Evolutionary conservation across 2,797 vertebrate genomes (phyloP).

Genomic region (Notamacropus eugenii): DNA sequence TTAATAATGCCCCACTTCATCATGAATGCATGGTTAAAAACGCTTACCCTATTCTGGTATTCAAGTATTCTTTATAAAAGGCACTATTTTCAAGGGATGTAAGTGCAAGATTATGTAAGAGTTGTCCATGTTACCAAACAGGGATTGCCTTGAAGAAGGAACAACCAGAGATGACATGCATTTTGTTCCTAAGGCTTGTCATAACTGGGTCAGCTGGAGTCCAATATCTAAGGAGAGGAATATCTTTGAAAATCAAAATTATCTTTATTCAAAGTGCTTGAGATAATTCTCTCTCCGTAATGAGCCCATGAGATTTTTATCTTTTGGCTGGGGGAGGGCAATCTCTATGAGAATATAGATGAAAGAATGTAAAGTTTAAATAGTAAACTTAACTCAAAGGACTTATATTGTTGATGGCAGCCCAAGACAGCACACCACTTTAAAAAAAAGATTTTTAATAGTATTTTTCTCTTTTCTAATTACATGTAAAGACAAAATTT

Average conservation of each 20-base stretch:
- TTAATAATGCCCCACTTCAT: neutral
- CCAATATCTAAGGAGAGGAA: neutral
- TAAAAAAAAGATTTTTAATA: neutral
- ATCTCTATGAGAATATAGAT: constrained; percentile 8
- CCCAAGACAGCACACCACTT: neutral
- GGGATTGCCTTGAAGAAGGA: constrained; percentile 13
- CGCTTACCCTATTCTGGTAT: neutral
- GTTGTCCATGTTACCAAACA: constrained; percentile 18
- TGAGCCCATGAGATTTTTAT: constrained; percentile 21
- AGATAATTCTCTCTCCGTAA: neutral
- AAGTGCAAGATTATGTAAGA: neutral
- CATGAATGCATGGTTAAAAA: neutral
- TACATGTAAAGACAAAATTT: neutral
- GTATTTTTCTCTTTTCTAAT: neutral
- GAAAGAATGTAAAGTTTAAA: neutral
- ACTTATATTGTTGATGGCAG: neutral
- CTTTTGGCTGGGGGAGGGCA: neutral
- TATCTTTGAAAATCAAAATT: constrained; percentile 34
- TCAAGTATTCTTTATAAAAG: neutral
- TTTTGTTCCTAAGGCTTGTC: constrained; percentile 15
- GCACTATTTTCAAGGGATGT: neutral
- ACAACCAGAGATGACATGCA: neutral
- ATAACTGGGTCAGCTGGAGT: constrained; percentile 17
- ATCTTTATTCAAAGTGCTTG: constrained; percentile 18
- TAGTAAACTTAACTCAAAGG: neutral